A percentile compares a stretch with the other conserved stretches of the same genome.
phyloP scores from a whole-genome alignment of 2,797 vertebrate species.

The Aphelocoma californica region DNA sequence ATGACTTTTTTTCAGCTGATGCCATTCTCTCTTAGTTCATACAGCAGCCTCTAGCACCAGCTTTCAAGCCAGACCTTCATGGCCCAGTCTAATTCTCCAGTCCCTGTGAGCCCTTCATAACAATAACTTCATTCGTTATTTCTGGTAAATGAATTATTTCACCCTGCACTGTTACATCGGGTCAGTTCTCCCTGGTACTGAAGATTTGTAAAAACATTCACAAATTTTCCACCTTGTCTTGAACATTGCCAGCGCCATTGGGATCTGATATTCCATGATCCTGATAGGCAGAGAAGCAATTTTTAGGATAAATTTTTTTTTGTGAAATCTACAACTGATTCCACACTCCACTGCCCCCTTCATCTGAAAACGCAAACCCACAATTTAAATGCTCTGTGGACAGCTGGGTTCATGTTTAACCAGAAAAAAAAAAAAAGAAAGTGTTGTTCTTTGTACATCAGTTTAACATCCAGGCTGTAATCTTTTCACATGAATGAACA shows the following conservation, averaged over 20 bases:
- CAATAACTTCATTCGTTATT: not conserved
- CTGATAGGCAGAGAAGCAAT: not conserved
- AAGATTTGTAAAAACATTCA: not conserved
- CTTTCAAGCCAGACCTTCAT: not conserved
- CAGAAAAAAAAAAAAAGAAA: not conserved
- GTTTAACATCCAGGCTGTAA: not conserved
- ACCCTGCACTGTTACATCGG: not conserved
- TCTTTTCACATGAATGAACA: not conserved
- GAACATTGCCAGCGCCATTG: not conserved
- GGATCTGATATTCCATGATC: not conserved
- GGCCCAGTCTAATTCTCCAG: not conserved
- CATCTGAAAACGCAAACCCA: not conserved
- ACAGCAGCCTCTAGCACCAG: not conserved
- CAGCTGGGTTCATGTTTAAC: not conserved
- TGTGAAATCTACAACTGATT: not conserved
- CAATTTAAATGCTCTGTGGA: not conserved
- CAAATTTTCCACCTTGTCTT: not conserved
- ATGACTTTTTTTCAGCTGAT: not conserved
- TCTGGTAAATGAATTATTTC: not conserved
- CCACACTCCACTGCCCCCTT: rapidly evolving
- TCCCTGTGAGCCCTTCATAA: not conserved
- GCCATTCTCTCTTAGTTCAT: not conserved
- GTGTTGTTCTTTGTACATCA: not conserved
- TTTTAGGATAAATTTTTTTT: not conserved
- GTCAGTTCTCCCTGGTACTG: not conserved